These are phyloP conservation scores for Antennarius striatus DNA, from an alignment of 2,113 vertebrate species.

Conservation along the genomic window DNA sequence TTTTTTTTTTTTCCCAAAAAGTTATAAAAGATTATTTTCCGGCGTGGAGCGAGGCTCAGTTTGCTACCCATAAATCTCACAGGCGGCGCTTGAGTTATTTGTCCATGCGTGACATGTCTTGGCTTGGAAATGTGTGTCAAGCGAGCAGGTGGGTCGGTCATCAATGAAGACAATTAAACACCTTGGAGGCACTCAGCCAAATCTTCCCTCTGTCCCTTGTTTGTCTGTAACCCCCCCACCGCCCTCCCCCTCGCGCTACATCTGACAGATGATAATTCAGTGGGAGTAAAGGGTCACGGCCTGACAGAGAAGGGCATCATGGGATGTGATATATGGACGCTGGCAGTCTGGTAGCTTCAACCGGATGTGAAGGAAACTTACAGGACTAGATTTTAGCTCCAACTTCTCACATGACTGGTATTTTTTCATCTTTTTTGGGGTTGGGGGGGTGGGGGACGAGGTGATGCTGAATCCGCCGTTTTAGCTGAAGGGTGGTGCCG, in stretches of 20 bases:
- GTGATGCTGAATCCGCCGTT: conserved; percentile 30
- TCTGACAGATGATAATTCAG: conserved; percentile 71
- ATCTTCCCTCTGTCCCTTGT: conserved; percentile 60
- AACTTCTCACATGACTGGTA: not conserved
- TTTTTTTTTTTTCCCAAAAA: not conserved
- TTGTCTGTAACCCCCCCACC: conserved; percentile 14
- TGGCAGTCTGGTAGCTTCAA: conserved; percentile 55
- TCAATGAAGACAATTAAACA: conserved; percentile 81
- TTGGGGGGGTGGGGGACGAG: not conserved
- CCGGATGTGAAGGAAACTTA: no score
- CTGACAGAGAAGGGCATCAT: conserved; percentile 70
- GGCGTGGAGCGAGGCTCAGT: not conserved
- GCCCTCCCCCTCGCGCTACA: conserved; percentile 13
- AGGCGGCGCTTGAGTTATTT: conserved; percentile 54
- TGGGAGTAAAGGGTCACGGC: conserved; percentile 58
- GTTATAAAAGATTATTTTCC: not conserved
- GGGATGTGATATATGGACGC: conserved; percentile 64
- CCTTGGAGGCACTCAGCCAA: conserved; percentile 73
- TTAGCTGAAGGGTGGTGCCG: conserved; percentile 12
- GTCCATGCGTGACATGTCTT: conserved; percentile 67
- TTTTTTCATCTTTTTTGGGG: not conserved
- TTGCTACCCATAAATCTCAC: conserved; percentile 27
- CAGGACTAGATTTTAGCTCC: conserved; percentile 8
- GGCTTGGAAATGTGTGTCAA: conserved; percentile 69
- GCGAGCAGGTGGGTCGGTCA: conserved; percentile 76